These are phyloP conservation scores for Sepiola atlantica DNA, from an alignment of 2,888 invertebrate genomes.

Conservation along the genomic window DNA sequence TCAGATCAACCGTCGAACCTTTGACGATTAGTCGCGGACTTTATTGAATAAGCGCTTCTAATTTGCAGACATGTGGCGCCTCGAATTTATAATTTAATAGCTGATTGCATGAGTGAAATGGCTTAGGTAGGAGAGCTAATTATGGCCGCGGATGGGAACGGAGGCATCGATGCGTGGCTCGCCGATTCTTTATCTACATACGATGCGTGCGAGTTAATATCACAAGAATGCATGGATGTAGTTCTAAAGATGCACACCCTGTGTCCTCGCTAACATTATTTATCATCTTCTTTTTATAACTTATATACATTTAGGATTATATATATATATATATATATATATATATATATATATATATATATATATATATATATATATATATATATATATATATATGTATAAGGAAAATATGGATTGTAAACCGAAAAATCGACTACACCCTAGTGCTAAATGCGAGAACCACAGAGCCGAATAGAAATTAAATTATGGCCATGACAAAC, in stretches of 20 bases:
- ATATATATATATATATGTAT: background rate
- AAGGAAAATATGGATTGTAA: no score
- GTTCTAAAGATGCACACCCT: background rate
- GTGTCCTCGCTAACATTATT: background rate
- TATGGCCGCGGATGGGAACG: background rate
- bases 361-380: background rate
- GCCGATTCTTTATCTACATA: background rate
- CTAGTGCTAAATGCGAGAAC: no score
- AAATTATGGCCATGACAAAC: no score
- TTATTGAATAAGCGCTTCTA: constrained; percentile 22
- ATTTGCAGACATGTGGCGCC: constrained; percentile 32
- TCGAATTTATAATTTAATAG: constrained; percentile 32
- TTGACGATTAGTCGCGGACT: background rate
- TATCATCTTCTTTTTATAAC: background rate
- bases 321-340: constrained; percentile 5
- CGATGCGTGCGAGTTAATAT: background rate
- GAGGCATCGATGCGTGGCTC: background rate
- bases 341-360: background rate
- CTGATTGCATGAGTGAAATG: constrained; percentile 22
- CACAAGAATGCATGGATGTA: background rate
- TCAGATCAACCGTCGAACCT: background rate
- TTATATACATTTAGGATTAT: no score
- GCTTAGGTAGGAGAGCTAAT: background rate
- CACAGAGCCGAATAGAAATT: no score
- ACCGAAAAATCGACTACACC: no score